Base-by-base conservation (phyloP, 2,888 invertebrate genomes). In the Melieria picta region DNA sequence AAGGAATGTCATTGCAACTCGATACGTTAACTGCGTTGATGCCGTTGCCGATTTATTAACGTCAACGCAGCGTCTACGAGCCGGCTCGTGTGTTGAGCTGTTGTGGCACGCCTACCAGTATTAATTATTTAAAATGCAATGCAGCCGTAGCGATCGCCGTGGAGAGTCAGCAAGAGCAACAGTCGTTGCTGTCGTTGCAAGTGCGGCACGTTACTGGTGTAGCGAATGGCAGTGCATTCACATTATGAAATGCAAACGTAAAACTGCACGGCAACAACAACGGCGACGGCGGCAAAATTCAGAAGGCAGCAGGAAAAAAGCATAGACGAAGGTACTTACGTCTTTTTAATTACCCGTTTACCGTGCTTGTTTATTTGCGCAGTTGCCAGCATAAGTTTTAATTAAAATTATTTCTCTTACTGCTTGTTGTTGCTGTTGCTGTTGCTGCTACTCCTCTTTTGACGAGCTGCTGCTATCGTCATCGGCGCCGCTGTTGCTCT, bases 381-480 rank as follows among this genome's bases (percentile, higher is more conserved):
- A 43, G 62, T 46, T 68, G 65, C 63, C 4, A 67, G 67, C 68
- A 72, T 79, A 81, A 83, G 80, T 84, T 85, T 85, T 85, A 86
- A 86, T 85, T 86, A 86, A 86, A 85, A 85, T 79, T 79, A 79
- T 79, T 79, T 75, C 76, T 75, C 72, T 71, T 46, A 30, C 16
- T 55, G 57, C 56, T 66, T 47, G 66, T 30, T 66, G 57, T 47
- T 30, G 58, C 58, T 67, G 47, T 4, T 66, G 55, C 55, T 11
- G n/a, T 11, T 30, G 30, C 30, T 30, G 30, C 30, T 30, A 30
- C 30, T 30, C 30, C 30, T 30, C 30, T 30, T 30, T 30, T 30
- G 16, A 16, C 16, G 16, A 1, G 16, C 16, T 16, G 62, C 46
- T 62, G 46, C 13, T 30, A 47, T 16, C 47, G 48, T 16, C 13